Base-by-base conservation (phyloP, 2,113 vertebrate species). In the Hippocampus guttulatus region DNA sequence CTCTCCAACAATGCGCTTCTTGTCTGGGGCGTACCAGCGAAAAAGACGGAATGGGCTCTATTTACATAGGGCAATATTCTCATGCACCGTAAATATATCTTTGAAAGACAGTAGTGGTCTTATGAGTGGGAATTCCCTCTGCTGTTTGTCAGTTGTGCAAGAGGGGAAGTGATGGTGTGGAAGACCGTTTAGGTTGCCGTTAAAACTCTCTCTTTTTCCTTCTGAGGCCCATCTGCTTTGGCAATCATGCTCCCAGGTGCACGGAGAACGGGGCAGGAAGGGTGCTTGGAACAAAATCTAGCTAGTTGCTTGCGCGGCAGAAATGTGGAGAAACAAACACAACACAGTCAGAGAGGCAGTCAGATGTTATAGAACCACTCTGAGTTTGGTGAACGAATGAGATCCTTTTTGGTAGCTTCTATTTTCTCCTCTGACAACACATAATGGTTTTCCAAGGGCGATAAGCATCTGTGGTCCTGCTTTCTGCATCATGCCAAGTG, bases 181-280 rank as follows among this genome's bases (percentile, higher is more conserved):
- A 68, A 68, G 76, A 73, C 75, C 40, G 81, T 86, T 88, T 85
- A 81, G 76, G 30, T 80, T 83, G 84, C 86, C 88, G 79, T 88
- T 86, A 81, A 68, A 61, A 82, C 79, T 88, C 84, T 80, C 61
- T 84, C 81, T 80, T 51, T 38, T 87, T 76, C 82, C 84, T 75
- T 77, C 73, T 20, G 75, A 88, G 81, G 68, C 76, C 84, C 89
- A 90, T 90, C 88, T 92, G 89, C 85, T 91, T 68, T 76, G 77
- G 85, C 83, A 83, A 88, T 91, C 83, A 87, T 47, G 5, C 78
- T 86, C 79, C 85, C 88, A 90, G 90, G 87, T 91, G 91, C 87
- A 81, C 69, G 61, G 78, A 11, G 73, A 81, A 69, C 62, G 64
- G 23, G 64, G 55, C 21, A 71, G 55, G 72, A 7, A 40, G 66